phyloP scores from a whole-genome alignment of 2,888 invertebrate genomes.

The Eupithecia insigniata region DNA sequence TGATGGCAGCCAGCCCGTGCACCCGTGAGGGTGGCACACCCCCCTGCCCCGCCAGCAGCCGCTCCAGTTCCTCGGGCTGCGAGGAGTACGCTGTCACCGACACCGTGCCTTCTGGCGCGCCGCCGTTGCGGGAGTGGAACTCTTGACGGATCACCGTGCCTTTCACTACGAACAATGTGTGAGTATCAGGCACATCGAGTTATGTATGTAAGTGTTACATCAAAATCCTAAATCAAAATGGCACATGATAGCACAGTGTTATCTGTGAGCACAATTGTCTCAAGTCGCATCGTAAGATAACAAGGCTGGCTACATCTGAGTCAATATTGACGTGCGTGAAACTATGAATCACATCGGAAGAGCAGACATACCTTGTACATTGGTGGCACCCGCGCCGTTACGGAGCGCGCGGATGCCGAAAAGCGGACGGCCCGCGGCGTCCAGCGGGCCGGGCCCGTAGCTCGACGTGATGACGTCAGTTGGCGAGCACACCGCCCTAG shows the following conservation, averaged over 20 bases:
- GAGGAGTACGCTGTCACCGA: conserved; percentile 89
- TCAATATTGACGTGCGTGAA: conserved; percentile 46
- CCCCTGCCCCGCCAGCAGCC: conserved; percentile 70
- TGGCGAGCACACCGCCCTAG: conserved; percentile 73
- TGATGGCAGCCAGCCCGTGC: conserved; percentile 78
- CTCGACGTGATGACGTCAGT: conserved; percentile 90
- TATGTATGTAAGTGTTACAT: background rate
- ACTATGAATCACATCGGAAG: conserved; percentile 44
- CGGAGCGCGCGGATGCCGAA: conserved; percentile 90
- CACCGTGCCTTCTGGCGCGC: conserved; percentile 87
- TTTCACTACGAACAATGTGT: conserved; percentile 82
- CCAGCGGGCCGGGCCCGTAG: conserved; percentile 92
- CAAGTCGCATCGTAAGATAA: conserved; percentile 24
- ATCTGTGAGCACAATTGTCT: background rate
- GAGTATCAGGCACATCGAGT: background rate
- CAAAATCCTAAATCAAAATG: background rate
- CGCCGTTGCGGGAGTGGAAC: conserved; percentile 88
- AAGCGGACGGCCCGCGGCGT: conserved; percentile 90
- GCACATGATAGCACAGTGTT: background rate
- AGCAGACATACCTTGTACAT: conserved; percentile 84
- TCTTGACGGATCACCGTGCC: conserved; percentile 88
- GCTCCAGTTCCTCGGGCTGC: conserved; percentile 84
- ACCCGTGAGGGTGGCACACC: conserved; percentile 66
- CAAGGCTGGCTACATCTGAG: conserved; percentile 41
- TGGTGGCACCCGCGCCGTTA: conserved; percentile 84